A percentile compares a stretch with the other conserved stretches of the same genome.
phyloP scores from a whole-genome alignment of 1,140 invertebrate species.

The Contarinia nasturtii region DNA sequence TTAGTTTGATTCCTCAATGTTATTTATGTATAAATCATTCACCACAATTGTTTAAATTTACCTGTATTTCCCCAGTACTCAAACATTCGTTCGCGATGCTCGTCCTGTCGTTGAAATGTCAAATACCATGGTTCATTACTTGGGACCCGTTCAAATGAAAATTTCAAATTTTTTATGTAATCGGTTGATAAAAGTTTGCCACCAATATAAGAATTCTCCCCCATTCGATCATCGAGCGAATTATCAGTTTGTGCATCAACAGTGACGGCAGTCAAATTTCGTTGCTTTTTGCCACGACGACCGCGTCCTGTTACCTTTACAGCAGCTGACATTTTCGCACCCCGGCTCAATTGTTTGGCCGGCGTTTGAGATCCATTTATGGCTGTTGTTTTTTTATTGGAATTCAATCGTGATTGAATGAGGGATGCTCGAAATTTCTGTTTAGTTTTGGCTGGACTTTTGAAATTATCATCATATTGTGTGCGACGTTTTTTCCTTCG shows the following conservation, averaged over 20 bases:
- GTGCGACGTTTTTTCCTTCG: neutral
- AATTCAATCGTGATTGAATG: too few relatives aligned
- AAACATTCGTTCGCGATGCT: conserved; percentile 33
- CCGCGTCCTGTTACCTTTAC: too few relatives aligned
- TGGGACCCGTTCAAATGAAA: conserved; percentile 56
- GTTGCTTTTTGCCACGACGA: too few relatives aligned
- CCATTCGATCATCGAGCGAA: conserved; percentile 15
- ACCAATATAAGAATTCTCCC: conserved; percentile 8
- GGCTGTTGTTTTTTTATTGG: too few relatives aligned
- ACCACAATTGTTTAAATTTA: neutral
- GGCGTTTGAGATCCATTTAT: too few relatives aligned
- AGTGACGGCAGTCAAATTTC: too few relatives aligned
- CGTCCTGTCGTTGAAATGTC: conserved; percentile 53
- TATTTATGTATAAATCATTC: neutral
- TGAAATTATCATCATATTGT: too few relatives aligned
- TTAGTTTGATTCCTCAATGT: neutral
- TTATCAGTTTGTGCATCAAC: too few relatives aligned
- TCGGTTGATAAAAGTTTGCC: neutral
- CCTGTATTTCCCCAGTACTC: conserved; percentile 17
- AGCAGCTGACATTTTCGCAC: too few relatives aligned
- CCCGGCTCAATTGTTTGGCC: too few relatives aligned
- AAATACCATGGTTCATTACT: conserved; percentile 55
- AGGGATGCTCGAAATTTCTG: too few relatives aligned
- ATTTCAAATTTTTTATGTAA: conserved; percentile 30
- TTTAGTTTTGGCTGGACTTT: too few relatives aligned